Base-by-base conservation (phyloP, 2,888 invertebrate genomes). In the Rotaria socialis region DNA sequence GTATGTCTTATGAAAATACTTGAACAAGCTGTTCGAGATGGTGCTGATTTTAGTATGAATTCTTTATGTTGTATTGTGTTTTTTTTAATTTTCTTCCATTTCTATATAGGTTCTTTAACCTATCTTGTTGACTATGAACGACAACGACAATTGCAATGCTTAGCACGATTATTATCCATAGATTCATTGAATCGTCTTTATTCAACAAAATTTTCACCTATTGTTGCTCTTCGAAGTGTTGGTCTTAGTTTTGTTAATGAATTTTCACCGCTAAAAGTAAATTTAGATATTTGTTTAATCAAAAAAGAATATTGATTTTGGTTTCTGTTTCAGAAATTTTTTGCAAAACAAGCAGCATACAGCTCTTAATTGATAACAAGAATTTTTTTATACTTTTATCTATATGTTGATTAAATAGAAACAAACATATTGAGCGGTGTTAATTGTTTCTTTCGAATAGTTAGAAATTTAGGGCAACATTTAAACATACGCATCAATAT, bases 151-250 rank as follows among this genome's bases (percentile, higher is more conserved):
- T 92, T 94, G 43, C 94, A 95, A 90, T 96, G 96, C 91, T 93
- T 97, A 47, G 96, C 97, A 0, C 94, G 95, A 0, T 95, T 96
- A 94, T 91, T 95, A 24, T 94, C 94, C 0, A 94, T 96, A 7
- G 96, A 98, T 91, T 94, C 94, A 11, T 92, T 98, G 84, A 95
- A 96, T 89, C 93, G 94, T 84, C 92, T 98, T 14, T 97, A 96
- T 91, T 93, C 93, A 87, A 93, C 94, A 16, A 89, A 89, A 14
- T 90, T 90, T 58, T 89, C 90, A 55, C 95, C 96, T 0, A 89
- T 95, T 0, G 95, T 96, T 0, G 90, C 95, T n/a, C 90, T 94
- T 4, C 92, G 96, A 88, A 95, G 95, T 90, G 89, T 96, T 19
- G 96, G 96, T 0, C 91, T 96, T 86, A 95, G 95, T 90, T 89